Base-by-base conservation (phyloP, 2,797 vertebrate genomes). In the Vespertilio murinus region DNA sequence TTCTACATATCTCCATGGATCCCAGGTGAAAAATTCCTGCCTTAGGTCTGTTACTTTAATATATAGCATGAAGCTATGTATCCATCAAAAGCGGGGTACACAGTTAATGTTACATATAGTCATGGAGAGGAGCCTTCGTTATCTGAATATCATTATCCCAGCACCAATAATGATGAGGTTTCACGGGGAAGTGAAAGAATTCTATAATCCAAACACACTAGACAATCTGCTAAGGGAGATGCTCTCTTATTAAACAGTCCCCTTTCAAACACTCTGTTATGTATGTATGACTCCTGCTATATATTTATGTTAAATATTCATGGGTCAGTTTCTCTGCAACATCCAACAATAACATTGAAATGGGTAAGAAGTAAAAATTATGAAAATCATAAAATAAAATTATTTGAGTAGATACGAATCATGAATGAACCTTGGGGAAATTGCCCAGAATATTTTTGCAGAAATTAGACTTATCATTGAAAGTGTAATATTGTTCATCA, bases 401-500 rank as follows among this genome's bases (percentile, higher is more conserved):
- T 84, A 77, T 80, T 69, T 94, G 65, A 86, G 14, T 69, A 83
- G n/a, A 18, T 87, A 71, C 70, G 49, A 90, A 67, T 71, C 20
- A 75, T 88, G 38, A 56, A 30, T 59, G 7, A 92, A 17, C 11
- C 18, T 65, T 49, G 30, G 12, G 17, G 84, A 91, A 90, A 85
- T 3, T 90, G 20, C 45, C 22, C 59, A 59, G 38, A 71, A 86
- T 83, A 83, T 67, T 75, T 88, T 91, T 92, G 6, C 40, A 93
- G 28, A 88, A 52, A 81, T 70, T 42, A 93, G 23, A 64, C 38
- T 71, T 91, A 20, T 30, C 4, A 85, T 10, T 64, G 38, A 94
- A 54, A 74, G 49, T 79, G 6, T 5, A 25, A 87, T 69, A 79
- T 82, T 74, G 16, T 84, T 88, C 78, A 69, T 90, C 64, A 93